Conservation (phyloP, 2,113 vertebrate species). For the Megaceryle torquata region DNA sequence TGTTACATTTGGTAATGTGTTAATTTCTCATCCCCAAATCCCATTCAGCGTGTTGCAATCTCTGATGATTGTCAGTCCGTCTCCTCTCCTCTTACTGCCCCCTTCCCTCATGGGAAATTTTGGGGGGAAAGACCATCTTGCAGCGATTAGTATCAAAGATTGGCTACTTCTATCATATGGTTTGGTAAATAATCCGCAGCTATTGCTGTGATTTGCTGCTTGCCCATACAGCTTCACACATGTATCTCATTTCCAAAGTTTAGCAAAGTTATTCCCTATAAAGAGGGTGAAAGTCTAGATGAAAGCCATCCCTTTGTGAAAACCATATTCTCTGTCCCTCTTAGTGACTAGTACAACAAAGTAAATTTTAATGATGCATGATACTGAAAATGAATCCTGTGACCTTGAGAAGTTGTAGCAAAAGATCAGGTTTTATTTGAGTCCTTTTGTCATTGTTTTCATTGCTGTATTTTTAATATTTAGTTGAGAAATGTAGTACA, state of each 20-base stretch:
- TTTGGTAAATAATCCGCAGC: conserved; percentile 21
- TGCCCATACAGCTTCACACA: conserved; percentile 45
- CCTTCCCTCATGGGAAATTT: neutral
- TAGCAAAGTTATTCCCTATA: conserved; percentile 58
- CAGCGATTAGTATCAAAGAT: conserved; percentile 48
- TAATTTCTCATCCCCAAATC: neutral
- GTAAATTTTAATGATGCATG: conserved; percentile 61
- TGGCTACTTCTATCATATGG: conserved; percentile 41
- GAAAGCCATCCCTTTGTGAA: conserved; percentile 52
- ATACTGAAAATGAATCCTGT: conserved; percentile 56
- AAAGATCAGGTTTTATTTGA: conserved; percentile 57
- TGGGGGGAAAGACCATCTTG: conserved; percentile 28
- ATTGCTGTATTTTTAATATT: conserved; percentile 5
- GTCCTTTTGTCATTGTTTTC: conserved; percentile 25
- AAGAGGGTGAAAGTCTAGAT: conserved; percentile 62
- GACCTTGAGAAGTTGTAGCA: conserved; percentile 38
- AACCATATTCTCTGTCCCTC: conserved; percentile 42
- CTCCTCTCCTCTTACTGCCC: neutral
- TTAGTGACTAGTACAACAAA: conserved; percentile 55
- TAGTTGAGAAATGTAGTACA: neutral
- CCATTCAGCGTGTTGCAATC: neutral
- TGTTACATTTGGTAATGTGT: neutral
- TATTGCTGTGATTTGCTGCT: conserved; percentile 63
- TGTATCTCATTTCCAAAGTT: conserved; percentile 70
- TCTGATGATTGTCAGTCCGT: neutral